Evolutionary conservation across 2,113 vertebrate species (phyloP), one percentile per base, ranked within the genome.

Genomic region (Atlantisia rogersi): DNA sequence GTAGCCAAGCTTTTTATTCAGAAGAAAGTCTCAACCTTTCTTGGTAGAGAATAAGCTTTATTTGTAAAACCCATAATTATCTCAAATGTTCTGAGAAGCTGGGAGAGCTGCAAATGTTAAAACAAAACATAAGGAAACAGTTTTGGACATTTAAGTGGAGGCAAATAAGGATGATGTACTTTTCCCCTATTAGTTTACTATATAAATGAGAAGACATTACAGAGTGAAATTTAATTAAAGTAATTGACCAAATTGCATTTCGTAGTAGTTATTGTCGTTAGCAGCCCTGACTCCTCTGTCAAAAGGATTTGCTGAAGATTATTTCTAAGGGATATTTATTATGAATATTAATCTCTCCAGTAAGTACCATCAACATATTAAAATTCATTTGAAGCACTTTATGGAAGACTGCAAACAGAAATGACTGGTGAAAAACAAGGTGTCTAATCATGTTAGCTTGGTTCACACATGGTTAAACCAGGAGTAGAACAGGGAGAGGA

Each of bases 221-320:
- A 95, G 92, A 97, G 97, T 95, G 97, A 98, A 98, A 98, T 98
- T 98, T 98, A 98, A 99, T 99, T 99, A 98, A 98, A 98, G 98
- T 98, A 99, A 99, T 99, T 98, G 98, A 98, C 99, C 97, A 97
- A 95, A 98, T 98, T 98, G 98, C 98, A 98, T 99, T 99, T 99
- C 98, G 97, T 98, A 98, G 98, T 98, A 97, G 96, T 98, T 98
- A 98, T 98, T 98, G 98, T 98, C 94, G 96, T 99, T 98, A 98
- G 97, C 95, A 98, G 94, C 97, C 97, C 95, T 98, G 98, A 99
- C 98, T 98, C 98, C 97, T 98, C 98, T 98, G 97, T 97, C 98
- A 98, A 97, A 98, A 96, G 96, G 96, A 98, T 97, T 97, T 97
- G 97, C 95, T 89, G 95, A 96, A 97, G 97, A 97, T 96, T 97